phyloP scores from a whole-genome alignment of 2,113 vertebrate species.

The Cephalopterus ornatus region DNA sequence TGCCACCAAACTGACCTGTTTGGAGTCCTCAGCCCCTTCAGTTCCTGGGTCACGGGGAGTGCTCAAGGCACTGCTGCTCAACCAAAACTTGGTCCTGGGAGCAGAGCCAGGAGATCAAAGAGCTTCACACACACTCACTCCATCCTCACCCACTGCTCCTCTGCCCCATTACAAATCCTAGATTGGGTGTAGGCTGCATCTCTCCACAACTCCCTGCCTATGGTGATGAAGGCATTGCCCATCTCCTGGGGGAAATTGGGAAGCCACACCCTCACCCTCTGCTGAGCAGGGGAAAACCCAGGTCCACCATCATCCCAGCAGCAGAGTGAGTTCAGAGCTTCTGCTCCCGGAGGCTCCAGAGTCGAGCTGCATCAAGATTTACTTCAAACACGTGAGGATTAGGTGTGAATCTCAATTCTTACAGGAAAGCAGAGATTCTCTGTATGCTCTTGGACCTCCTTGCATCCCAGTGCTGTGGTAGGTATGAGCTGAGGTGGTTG shows the following conservation, averaged over 20 bases:
- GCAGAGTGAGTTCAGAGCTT: not conserved
- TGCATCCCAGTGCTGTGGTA: not conserved
- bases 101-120: not conserved
- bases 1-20: not conserved
- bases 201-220: not conserved
- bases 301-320: not conserved
- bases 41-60: not conserved
- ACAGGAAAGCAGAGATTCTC: not conserved
- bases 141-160: rapidly evolving
- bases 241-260: not conserved
- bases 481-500: not conserved
- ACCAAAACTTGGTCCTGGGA: not conserved
- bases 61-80: not conserved
- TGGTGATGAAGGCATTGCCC: not conserved
- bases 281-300: not conserved
- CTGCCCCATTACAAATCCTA: not conserved
- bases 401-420: not conserved
- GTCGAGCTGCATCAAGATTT: not conserved
- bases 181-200: not conserved
- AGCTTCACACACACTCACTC: not conserved
- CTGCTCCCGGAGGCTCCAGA: not conserved
- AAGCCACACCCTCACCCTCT: not conserved
- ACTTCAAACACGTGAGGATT: not conserved
- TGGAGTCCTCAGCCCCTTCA: not conserved
- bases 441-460: not conserved